Evolutionary conservation across 1,140 invertebrate genomes (phyloP), one percentile per base, ranked within the genome.

Genomic region (Marisa cornuarietis): DNA sequence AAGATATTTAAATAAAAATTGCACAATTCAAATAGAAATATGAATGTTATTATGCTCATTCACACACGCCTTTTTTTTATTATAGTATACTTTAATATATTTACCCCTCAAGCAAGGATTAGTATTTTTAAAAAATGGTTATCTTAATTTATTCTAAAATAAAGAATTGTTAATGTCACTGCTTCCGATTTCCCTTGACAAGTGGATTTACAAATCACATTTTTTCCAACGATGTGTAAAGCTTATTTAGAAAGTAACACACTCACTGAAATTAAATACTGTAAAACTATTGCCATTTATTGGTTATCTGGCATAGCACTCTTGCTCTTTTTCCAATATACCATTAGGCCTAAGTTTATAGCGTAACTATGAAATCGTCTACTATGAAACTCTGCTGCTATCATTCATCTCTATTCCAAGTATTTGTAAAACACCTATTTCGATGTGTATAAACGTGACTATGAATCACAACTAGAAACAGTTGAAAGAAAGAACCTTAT

Each of bases 401-500:
- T 62, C 54, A 24, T 71, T 20, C 13, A 52, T 66, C n/a, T n/a
- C n/a, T n/a, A n/a, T n/a, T n/a, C n/a, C n/a, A 49, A n/a, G 20
- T 54, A 11, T 5, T 6, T 63, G 18, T 71, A 74, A 69, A 62
- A 73, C 24, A 18, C 0, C 16, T 11, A n/a, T n/a, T 22, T n/a
- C 52, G n/a, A 75, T 14, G 18, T 18, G 13, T 1, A 22, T 52
- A 16, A 68, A n/a, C 66, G 51, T 11, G 0, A 69, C 76, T 22
- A 63, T 22, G 74, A 22, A 31, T 10, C 61, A 54, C n/a, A 31
- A 42, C 20, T n/a, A 79, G 73, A 8, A 63, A 26, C 61, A 62
- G 20, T 62, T 68, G 6, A 11, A 31, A 16, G 54, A 11, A 54
- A 69, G 90, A 92, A 96, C 96, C 96, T 97, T 87, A 97, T 96